Evolutionary conservation across 2,888 invertebrate species (phyloP), one percentile per base, ranked within the genome.

Genomic region (Tetrapedia diversipes): DNA sequence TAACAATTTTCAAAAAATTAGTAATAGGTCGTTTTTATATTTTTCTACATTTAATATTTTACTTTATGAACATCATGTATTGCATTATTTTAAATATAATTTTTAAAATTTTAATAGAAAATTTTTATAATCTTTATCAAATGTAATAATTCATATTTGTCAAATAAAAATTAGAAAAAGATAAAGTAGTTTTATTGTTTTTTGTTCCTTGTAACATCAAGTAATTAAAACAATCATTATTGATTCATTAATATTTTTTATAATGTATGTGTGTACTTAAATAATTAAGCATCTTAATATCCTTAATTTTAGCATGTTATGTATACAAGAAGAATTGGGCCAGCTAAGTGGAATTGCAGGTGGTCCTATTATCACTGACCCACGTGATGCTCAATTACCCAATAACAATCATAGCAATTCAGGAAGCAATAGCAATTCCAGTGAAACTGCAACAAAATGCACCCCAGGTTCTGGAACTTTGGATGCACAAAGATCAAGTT

Each of bases 241-340:
- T 41, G 6, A 19, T 54, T 34, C 4, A 1, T 56, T 22, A 49
- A 24, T 3, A 49, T 10, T 37, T 47, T 24, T 34, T 6, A 54
- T 29, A 22, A 43, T 8, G 8, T 29, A 10, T 1, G 29, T 8
- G n/a, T n/a, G n/a, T n/a, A 16, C 8, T 49, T 51, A 19, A 16
- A 34, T 34, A 51, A 0, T 49, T 45, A n/a, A 34, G n/a, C 11
- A 4, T 22, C 34, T 43, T 43, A 69, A 59, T 61, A 1, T 37
- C 1, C 8, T 19, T 32, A n/a, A 68, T 86, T 87, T 54, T 91
- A 95, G 95, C 88, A 94, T 95, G 93, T 92, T 94, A 86, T 94
- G 94, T 87, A 94, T 95, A 78, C 94, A 95, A 91, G 94, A 95
- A 86, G 94, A 94, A 82, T 91, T 95, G 79, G 94, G 93, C 49